These are phyloP conservation scores for Gymnodraco acuticeps DNA, from an alignment of 2,797 vertebrate species.

Conservation along the genomic window DNA sequence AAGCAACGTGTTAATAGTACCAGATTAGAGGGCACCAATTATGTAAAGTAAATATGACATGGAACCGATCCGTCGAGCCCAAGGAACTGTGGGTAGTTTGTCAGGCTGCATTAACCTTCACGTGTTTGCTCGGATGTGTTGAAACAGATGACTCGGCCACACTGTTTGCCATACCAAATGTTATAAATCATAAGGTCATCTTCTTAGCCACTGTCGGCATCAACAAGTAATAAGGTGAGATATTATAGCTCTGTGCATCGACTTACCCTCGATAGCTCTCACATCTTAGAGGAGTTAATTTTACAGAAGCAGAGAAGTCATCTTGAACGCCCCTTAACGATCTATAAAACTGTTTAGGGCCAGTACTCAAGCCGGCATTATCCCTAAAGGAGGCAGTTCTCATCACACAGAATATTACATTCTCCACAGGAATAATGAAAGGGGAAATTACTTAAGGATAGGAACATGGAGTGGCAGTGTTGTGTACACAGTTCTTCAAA, in stretches of 20 bases:
- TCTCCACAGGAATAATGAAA: conserved; percentile 77
- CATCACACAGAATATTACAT: conserved; percentile 80
- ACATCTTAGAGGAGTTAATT: conserved; percentile 55
- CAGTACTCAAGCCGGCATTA: conserved; percentile 58
- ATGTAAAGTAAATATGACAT: conserved; percentile 83
- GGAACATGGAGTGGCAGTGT: conserved; percentile 55
- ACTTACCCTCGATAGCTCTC: conserved; percentile 38
- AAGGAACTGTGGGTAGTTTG: conserved; percentile 79
- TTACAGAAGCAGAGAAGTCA: conserved; percentile 49
- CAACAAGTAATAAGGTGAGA: conserved; percentile 60
- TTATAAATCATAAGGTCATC: conserved; percentile 77
- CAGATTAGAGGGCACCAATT: conserved; percentile 82
- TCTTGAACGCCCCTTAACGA: conserved; percentile 71
- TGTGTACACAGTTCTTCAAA: conserved; percentile 61
- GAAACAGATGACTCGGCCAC: conserved; percentile 69
- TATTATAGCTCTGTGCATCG: conserved; percentile 38
- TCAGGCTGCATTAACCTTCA: conserved; percentile 85
- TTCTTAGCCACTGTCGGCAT: conserved; percentile 47
- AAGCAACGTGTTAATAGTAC: conserved; percentile 74
- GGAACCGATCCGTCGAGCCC: conserved; percentile 73
- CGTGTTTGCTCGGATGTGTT: conserved; percentile 82
- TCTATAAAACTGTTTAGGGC: conserved; percentile 74
- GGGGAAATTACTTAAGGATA: conserved; percentile 73
- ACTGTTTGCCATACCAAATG: conserved; percentile 74
- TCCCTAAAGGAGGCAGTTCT: conserved; percentile 72